phyloP scores from a whole-genome alignment of 2,797 vertebrate genomes.

The Picus viridis region DNA sequence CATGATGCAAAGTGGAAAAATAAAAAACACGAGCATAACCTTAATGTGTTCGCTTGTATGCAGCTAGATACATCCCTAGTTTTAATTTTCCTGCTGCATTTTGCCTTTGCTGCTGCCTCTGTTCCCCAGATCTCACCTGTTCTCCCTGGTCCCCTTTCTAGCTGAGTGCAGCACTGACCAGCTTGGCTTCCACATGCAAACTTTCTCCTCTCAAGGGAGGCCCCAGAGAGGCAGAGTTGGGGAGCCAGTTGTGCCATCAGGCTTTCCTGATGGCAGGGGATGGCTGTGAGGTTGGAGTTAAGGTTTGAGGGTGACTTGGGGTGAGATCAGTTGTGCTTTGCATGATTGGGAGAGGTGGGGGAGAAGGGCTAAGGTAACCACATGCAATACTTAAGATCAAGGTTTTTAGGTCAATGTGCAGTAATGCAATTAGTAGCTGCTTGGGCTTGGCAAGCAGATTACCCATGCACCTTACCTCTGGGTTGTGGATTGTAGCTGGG shows the following conservation, averaged over 20 bases:
- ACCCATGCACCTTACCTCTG: neutral
- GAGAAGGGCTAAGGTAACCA: neutral
- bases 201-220: fast-evolving
- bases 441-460: neutral
- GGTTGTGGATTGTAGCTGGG: neutral
- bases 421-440: neutral
- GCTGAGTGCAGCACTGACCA: neutral
- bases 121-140: neutral
- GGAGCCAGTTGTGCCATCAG: neutral
- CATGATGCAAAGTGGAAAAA: neutral
- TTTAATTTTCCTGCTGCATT: neutral
- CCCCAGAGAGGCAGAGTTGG: neutral
- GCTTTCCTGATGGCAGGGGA: neutral
- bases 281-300: neutral
- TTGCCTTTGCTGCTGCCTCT: neutral
- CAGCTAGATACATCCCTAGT: fast-evolving
- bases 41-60: neutral
- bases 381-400: neutral
- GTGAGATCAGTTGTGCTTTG: neutral
- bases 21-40: fast-evolving
- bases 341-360: neutral
- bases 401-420: neutral
- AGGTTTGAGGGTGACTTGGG: neutral
- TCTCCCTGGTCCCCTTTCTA: neutral
- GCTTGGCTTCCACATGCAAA: neutral